Base-by-base conservation (phyloP, 2,113 vertebrate species). In the Carettochelys insculpta region DNA sequence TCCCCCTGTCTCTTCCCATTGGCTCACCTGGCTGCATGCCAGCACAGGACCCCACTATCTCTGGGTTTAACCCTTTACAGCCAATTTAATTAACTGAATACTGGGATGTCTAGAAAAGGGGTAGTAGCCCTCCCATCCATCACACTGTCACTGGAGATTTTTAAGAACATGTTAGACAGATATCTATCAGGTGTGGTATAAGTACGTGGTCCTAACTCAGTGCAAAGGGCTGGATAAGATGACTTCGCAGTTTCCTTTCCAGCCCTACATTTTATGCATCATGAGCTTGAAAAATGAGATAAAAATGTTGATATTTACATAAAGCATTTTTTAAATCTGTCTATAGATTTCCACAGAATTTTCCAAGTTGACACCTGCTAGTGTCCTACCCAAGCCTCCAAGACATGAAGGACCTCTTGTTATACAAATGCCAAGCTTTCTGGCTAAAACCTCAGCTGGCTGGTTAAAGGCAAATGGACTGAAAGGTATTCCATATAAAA, bases 381-480 rank as follows among this genome's bases (percentile, higher is more conserved):
- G 43, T 41, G 96, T 94, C 79, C 76, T 97, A 56, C 90, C 94
- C 53, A 98, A 95, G 77, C 92, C 92, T 27, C 89, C 95, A 25
- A 95, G 97, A 38, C 96, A 97, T 0, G 53, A 96, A 29, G 90
- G 90, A 43, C 97, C 96, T 2, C 97, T 98, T 87, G 54, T 90
- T 82, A 96, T 98, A 25, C 94, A 97, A 92, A 96, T 97, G 88
- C 92, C 98, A 52, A 85, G 85, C 45, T 79, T 95, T 90, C 96
- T 96, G 82, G 94, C 96, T 68, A 96, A 92, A 95, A 97, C 97
- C 52, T 99, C 98, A 51, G 85, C 95, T 89, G 98, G 98, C 47
- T 99, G 98, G 98, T 96, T 99, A 14, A 97, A 97, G 94, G 95
- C 92, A 43, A 88, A 98, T 79, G 97, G 98, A 90, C 96, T 98